Evolutionary conservation across 2,797 vertebrate genomes (phyloP).

Genomic region (Poeciliopsis presidionis): DNA sequence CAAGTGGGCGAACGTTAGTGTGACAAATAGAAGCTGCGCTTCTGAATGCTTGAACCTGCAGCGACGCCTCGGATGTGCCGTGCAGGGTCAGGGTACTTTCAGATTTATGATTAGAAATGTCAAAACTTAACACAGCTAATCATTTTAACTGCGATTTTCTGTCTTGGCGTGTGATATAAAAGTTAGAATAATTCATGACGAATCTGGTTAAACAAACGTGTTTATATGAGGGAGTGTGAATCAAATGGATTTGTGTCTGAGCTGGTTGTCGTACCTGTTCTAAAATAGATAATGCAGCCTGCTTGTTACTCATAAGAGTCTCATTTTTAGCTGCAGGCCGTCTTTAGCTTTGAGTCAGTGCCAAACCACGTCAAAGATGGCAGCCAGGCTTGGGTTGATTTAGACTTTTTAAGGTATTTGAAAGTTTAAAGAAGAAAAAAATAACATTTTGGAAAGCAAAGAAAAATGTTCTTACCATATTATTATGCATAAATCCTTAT

Average conservation of each 20-base stretch:
- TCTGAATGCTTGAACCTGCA: conserved; percentile 1
- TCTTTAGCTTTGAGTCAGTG: background rate
- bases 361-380: background rate
- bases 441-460: background rate
- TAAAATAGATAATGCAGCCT: background rate
- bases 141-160: background rate
- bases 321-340: background rate
- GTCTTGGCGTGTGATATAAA: background rate
- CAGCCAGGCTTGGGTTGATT: background rate
- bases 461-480: background rate
- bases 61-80: background rate
- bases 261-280: background rate
- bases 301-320: background rate
- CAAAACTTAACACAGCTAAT: background rate
- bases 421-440: background rate
- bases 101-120: background rate
- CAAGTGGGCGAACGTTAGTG: background rate
- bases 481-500: background rate
- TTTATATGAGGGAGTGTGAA: background rate
- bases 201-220: background rate
- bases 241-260: background rate
- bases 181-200: background rate
- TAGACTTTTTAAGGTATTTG: background rate
- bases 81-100: background rate
- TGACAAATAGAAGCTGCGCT: background rate